These are phyloP conservation scores for Emys orbicularis DNA, from an alignment of 2,797 vertebrate genomes.

Conservation along the genomic window DNA sequence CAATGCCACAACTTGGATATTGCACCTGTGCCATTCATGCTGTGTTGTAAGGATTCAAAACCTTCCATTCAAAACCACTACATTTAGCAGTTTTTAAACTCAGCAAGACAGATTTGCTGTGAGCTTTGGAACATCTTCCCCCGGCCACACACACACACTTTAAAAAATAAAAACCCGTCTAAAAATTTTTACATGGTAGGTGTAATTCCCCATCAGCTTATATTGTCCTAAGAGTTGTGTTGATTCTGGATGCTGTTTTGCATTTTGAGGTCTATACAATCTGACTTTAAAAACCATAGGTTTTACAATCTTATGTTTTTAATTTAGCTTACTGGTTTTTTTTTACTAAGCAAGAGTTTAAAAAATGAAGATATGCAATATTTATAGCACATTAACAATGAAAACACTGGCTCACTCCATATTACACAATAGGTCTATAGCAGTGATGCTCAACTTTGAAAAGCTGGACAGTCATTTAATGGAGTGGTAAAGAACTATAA, in stretches of 20 bases:
- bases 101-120: not conserved
- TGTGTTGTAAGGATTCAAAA: not conserved
- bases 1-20: not conserved
- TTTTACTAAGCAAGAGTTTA: not conserved
- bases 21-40: not conserved
- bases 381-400: not conserved
- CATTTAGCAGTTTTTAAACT: not conserved
- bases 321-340: not conserved
- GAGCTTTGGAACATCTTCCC: not conserved
- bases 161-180: not conserved
- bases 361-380: not conserved
- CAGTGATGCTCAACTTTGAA: not conserved
- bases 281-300: not conserved
- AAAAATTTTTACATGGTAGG: not conserved
- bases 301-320: not conserved
- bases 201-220: fast-evolving
- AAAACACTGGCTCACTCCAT: not conserved
- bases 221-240: not conserved
- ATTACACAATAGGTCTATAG: not conserved
- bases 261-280: not conserved
- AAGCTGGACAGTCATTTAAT: not conserved
- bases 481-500: not conserved
- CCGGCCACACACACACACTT: not conserved
- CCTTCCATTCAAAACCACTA: not conserved
- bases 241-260: not conserved